Percentiles rank a stretch among this genome's conserved stretches.
phyloP scores from a whole-genome alignment of 2,888 invertebrate genomes.

The Drosophila peninsularis region DNA sequence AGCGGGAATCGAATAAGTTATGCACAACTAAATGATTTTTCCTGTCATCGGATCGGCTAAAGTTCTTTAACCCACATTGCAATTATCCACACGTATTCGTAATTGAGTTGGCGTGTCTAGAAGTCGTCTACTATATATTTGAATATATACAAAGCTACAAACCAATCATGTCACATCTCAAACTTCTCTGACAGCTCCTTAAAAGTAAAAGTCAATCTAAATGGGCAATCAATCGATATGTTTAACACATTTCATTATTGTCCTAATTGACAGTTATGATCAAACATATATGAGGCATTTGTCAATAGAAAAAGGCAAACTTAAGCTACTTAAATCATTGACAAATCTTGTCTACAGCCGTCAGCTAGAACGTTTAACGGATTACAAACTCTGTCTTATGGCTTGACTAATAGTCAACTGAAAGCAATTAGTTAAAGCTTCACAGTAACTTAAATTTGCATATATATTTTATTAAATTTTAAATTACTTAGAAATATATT shows the following conservation, averaged over 20 bases:
- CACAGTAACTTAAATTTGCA: background rate
- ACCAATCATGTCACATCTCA: slow-evolving; percentile 21
- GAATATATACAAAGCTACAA: background rate
- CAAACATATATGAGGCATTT: slow-evolving; percentile 22
- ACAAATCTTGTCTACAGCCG: background rate
- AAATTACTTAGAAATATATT: background rate
- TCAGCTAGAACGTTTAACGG: background rate
- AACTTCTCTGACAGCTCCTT: slow-evolving; percentile 2
- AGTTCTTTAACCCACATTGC: slow-evolving; percentile 28
- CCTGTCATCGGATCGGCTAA: slow-evolving; percentile 5
- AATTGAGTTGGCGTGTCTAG: slow-evolving; percentile 30
- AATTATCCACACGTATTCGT: slow-evolving; percentile 44
- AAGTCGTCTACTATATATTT: background rate
- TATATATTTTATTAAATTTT: background rate
- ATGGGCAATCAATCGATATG: background rate
- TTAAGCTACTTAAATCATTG: background rate
- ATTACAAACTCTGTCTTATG: background rate
- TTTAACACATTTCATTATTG: slow-evolving; percentile 4
- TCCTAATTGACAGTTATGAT: slow-evolving; percentile 9
- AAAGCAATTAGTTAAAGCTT: background rate
- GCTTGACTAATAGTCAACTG: background rate
- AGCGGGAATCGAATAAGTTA: background rate
- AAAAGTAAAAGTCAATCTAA: slow-evolving; percentile 44
- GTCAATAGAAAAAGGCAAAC: background rate
- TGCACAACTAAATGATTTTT: slow-evolving; percentile 1